A percentile compares a stretch with the other conserved stretches of the same genome.
Conservation (phyloP, 1,140 invertebrate genomes). For the Plectrocnemia conspersa region DNA sequence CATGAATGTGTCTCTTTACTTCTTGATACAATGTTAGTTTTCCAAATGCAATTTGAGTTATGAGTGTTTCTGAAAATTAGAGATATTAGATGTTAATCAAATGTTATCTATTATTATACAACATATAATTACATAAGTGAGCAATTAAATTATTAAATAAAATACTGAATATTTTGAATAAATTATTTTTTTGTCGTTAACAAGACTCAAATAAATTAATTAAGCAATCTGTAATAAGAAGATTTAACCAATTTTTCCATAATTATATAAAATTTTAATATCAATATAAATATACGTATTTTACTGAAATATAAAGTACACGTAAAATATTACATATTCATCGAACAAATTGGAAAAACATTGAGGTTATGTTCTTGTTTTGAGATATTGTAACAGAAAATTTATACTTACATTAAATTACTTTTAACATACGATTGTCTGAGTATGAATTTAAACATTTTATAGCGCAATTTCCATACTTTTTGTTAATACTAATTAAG, state of each 20-base stretch:
- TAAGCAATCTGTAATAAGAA: no score
- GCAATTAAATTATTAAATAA: no score
- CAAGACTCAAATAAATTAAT: neutral
- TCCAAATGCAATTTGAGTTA: conserved; percentile 13
- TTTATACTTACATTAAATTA: conserved; percentile 15
- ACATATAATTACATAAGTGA: no score
- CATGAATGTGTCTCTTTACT: no score
- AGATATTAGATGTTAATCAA: no score
- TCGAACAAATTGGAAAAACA: neutral
- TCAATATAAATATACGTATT: no score
- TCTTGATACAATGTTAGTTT: no score
- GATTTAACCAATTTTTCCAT: no score
- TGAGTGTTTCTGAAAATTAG: conserved; percentile 10
- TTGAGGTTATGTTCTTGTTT: conserved; percentile 11
- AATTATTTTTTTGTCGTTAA: neutral
- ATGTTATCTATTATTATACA: no score
- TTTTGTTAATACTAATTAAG: no score
- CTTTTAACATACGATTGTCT: conserved; percentile 13
- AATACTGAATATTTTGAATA: neutral
- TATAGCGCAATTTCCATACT: neutral
- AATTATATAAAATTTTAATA: no score
- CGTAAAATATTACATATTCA: neutral
- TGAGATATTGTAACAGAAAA: neutral
- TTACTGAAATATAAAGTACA: no score
- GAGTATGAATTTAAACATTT: conserved; percentile 29